phyloP scores from a whole-genome alignment of 2,113 vertebrate species.

The Columbina picui region DNA sequence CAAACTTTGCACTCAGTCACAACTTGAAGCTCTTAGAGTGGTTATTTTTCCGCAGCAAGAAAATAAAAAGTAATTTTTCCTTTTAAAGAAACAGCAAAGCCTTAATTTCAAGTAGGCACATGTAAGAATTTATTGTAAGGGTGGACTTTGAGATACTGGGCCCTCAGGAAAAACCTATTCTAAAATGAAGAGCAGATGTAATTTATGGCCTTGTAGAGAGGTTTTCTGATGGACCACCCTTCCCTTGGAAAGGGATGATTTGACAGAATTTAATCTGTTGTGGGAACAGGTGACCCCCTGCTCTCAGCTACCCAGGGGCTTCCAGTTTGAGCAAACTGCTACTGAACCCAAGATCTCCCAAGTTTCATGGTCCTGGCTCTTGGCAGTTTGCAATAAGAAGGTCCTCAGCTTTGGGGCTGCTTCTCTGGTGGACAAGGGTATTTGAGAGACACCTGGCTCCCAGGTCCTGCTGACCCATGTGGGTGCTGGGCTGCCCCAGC shows the following conservation, averaged over 20 bases:
- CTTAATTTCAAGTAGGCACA: neutral
- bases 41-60: neutral
- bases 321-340: neutral
- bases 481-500: neutral
- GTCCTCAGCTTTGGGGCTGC: neutral
- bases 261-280: neutral
- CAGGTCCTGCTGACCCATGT: neutral
- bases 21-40: neutral
- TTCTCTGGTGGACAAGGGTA: neutral
- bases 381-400: neutral
- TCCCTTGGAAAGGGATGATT: neutral
- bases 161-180: neutral
- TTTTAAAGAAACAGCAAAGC: neutral
- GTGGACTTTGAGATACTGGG: neutral
- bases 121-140: neutral
- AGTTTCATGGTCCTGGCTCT: neutral
- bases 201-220: neutral
- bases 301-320: neutral
- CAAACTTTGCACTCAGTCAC: neutral
- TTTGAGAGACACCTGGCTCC: neutral
- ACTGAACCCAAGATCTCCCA: neutral
- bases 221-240: neutral
- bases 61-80: neutral
- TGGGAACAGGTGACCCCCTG: neutral
- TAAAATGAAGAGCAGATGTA: neutral